phyloP scores from a whole-genome alignment of 2,797 vertebrate species.

The Hirundo rustica region DNA sequence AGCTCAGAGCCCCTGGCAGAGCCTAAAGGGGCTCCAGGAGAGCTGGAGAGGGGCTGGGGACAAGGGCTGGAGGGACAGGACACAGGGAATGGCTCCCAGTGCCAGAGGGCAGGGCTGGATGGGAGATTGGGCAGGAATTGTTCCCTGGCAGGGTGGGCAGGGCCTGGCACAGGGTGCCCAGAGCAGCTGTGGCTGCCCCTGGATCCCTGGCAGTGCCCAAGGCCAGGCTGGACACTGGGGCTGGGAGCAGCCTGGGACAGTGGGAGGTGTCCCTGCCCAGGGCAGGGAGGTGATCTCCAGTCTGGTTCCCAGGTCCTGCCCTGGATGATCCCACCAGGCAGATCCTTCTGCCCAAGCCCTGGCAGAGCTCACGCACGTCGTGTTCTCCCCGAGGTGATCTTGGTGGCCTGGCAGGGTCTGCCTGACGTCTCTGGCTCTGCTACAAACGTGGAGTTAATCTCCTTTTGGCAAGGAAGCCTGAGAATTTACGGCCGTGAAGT shows the following conservation, averaged over 20 bases:
- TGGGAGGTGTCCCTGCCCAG: neutral
- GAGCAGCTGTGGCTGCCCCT: neutral
- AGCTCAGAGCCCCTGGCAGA: neutral
- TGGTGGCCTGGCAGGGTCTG: neutral
- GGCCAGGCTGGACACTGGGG: neutral
- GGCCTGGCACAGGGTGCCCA: neutral
- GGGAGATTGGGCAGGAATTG: neutral
- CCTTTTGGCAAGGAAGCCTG: neutral
- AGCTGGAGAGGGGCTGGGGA: neutral
- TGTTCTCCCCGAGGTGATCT: neutral
- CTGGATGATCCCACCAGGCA: neutral
- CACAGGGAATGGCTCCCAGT: neutral
- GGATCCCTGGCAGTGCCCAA: neutral
- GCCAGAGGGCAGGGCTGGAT: neutral
- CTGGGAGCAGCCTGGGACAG: neutral
- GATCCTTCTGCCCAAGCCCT: neutral
- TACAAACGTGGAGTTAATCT: conserved; percentile 36
- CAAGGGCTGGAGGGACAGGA: neutral
- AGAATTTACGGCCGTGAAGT: neutral
- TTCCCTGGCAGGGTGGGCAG: neutral
- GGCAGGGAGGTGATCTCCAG: neutral
- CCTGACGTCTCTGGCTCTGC: conserved; percentile 24
- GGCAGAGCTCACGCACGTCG: neutral
- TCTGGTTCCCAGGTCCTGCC: neutral
- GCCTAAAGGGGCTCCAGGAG: neutral